Base-by-base conservation (phyloP, 2,888 invertebrate species). In the Tetheella fluctuosa region DNA sequence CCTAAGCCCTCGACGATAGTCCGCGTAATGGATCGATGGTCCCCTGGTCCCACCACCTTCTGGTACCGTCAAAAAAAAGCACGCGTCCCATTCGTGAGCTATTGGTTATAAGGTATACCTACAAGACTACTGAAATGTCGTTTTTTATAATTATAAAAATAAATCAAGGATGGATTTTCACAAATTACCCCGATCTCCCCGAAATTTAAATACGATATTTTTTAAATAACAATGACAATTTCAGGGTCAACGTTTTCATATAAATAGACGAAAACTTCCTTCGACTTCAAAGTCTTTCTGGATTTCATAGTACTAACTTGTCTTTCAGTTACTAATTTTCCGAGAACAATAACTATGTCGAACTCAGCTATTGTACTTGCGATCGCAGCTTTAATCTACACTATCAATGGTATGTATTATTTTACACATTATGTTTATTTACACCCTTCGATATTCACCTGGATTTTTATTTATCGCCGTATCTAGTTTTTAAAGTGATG, bases 181-280 rank as follows among this genome's bases (percentile, higher is more conserved):
- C 20, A 12, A 2, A 8, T 17, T 20, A 17, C 20, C 55, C 55
- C 55, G 20, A 34, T 1, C 23, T 37, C 20, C 55, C 34, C 55
- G 0, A 13, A 55, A 55, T 34, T 34, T 55, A 34, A 55, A 55
- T 55, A 55, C n/a, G 54, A 54, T 54, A 28, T 54, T 1, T 34
- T n/a, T 55, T 34, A 20, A 2, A 6, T 3, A 13, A 55, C 20
- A 20, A 34, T 6, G 34, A 23, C 37, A 15, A 1, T n/a, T 20
- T 13, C 34, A 55, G n/a, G 55, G 55, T 34, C 55, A 55, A 20
- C 20, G 23, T 37, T n/a, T 37, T 34, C 20, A 55, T n/a, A 13
- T 61, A 56, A 61, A 61, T 57, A 60, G 59, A 59, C 53, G 20
- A 54, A 42, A 20, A 23, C 37, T 20, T 55, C 2, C 17, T 13